Conservation (phyloP, 2,888 invertebrate genomes). For the Papilio protenor region DNA sequence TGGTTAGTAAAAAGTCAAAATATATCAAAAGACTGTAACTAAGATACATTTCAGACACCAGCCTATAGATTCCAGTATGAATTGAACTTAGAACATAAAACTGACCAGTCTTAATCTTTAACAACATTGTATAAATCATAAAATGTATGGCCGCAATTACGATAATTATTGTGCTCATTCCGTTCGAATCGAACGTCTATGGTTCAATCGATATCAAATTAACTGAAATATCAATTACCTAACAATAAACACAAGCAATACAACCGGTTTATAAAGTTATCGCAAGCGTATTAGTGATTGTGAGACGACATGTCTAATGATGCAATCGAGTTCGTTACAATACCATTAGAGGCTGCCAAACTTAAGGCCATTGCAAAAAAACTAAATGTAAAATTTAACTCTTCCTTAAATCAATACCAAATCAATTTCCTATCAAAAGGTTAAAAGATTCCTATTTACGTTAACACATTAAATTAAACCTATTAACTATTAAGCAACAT, state of each 20-base stretch:
- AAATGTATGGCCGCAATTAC: conserved; percentile 1
- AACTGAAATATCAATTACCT: conserved; percentile 33
- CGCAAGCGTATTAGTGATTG: conserved; percentile 40
- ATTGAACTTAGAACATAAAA: background rate
- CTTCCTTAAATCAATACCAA: conserved; percentile 8
- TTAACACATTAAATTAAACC: conserved; percentile 10
- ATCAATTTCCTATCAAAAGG: conserved; percentile 5
- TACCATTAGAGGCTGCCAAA: conserved; percentile 24
- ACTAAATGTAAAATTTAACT: conserved; percentile 14
- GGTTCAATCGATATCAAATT: conserved; percentile 15
- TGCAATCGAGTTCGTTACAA: conserved; percentile 32
- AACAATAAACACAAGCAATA: conserved; percentile 25
- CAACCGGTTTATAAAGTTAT: conserved; percentile 36
- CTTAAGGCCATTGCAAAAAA: conserved; percentile 20
- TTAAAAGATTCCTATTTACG: background rate
- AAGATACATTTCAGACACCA: too few relatives aligned
- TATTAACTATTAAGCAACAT: background rate
- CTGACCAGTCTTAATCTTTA: background rate
- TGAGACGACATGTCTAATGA: conserved; percentile 37
- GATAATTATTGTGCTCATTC: conserved; percentile 16
- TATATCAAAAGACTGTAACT: too few relatives aligned
- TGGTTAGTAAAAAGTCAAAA: too few relatives aligned
- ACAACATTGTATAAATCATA: conserved; percentile 15
- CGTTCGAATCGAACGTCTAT: background rate
- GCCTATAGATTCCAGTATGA: background rate